Evolutionary conservation across 2,113 vertebrate species (phyloP).

Genomic region (Rattus rattus): DNA sequence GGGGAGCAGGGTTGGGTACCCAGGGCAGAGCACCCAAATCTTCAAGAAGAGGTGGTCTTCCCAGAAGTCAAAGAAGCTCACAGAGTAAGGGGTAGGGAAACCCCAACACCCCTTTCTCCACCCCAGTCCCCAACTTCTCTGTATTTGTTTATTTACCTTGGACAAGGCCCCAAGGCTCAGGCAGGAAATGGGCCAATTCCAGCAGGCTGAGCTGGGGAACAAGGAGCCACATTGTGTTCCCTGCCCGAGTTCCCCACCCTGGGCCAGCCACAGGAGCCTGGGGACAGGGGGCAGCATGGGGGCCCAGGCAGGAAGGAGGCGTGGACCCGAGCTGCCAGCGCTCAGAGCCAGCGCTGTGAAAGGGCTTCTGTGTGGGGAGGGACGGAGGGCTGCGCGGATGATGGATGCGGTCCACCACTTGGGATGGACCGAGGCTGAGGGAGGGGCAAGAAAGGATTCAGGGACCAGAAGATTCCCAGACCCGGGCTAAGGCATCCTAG

Average conservation of each 20-base stretch:
- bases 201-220: slow-evolving; percentile 75
- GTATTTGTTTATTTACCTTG: slow-evolving; percentile 83
- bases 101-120: slow-evolving; percentile 48
- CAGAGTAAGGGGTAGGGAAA: neutral
- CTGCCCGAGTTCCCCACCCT: slow-evolving; percentile 45
- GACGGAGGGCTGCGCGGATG: neutral
- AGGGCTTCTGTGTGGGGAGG: slow-evolving; percentile 70
- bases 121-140: slow-evolving; percentile 69
- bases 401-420: too few species aligned
- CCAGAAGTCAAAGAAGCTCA: neutral
- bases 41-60: neutral
- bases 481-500: neutral
- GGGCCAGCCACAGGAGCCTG: slow-evolving; percentile 41
- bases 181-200: slow-evolving; percentile 81
- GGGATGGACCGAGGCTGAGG: neutral
- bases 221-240: slow-evolving; percentile 77
- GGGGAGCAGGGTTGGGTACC: neutral
- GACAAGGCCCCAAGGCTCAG: slow-evolving; percentile 74
- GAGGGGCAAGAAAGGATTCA: neutral
- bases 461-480: neutral
- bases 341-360: slow-evolving; percentile 59
- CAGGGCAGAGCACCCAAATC: neutral
- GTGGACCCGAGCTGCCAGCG: slow-evolving; percentile 58
- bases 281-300: slow-evolving; percentile 51
- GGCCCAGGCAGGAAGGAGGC: slow-evolving; percentile 73